phyloP scores from a whole-genome alignment of 2,113 vertebrate genomes.

The Eulemur macaco region DNA sequence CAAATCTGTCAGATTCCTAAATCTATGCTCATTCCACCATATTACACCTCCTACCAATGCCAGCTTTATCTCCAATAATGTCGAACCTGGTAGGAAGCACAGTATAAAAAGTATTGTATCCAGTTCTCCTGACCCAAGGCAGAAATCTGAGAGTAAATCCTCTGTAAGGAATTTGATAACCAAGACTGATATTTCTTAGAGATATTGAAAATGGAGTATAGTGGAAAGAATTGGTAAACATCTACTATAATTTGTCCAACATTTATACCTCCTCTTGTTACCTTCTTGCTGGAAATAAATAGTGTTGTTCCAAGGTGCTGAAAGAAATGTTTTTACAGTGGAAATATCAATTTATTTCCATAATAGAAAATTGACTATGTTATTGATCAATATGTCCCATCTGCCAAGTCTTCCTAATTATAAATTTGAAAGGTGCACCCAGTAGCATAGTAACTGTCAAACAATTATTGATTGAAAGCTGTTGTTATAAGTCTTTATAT shows the following conservation, averaged over 20 bases:
- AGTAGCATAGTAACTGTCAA: constrained; percentile 66
- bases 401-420: constrained; percentile 74
- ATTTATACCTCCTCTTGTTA: constrained; percentile 61
- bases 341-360: constrained; percentile 73
- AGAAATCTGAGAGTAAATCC: not conserved
- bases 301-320: constrained; percentile 48
- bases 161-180: not conserved
- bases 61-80: not conserved
- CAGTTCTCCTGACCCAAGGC: not conserved
- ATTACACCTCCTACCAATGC: not conserved
- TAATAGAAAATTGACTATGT: constrained; percentile 74
- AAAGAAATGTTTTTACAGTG: constrained; percentile 67
- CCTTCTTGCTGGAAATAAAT: constrained; percentile 64
- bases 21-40: not conserved
- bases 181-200: not conserved
- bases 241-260: constrained; percentile 46
- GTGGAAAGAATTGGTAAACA: not conserved
- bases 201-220: not conserved
- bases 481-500: constrained; percentile 8
- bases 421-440: constrained; percentile 53
- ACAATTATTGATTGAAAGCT: constrained; percentile 56
- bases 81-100: not conserved
- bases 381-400: constrained; percentile 73
- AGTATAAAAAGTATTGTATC: not conserved
- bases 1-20: not conserved